Base-by-base conservation (phyloP, 2,888 invertebrate genomes). In the Melolontha melolontha region DNA sequence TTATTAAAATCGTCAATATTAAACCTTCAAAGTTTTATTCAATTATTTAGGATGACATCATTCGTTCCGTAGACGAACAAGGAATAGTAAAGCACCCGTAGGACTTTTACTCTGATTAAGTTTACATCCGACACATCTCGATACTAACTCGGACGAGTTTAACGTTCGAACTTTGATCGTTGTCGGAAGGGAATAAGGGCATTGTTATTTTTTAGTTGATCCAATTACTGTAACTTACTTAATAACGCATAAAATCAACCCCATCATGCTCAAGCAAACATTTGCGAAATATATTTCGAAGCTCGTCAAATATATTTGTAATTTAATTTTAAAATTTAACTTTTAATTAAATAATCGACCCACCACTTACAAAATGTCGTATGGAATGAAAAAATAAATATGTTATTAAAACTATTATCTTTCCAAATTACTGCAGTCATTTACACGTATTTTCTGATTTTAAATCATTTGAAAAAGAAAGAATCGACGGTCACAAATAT, bases 41-140 rank as follows among this genome's bases (percentile, higher is more conserved):
- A 49, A 49, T 49, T 49, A 11, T 11, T 5, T 8, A 11, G 22
- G 10, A 49, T 17, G 49, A 49, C 16, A 22, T 11, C 22, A n/a
- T n/a, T 5, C 22, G 10, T 17, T 7, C n/a, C 49, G n/a, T 49
- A 16, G 11, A 49, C 16, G 47, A 49, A 22, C 49, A 16, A 5
- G 8, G 29, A 49, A 0, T 49, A 14, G 16, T 49, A 49, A 49
- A 49, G 17, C 17, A 11, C 17, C 2, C 22, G n/a, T 10, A 17
- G 49, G 11, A 17, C 17, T 22, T 49, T 49, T 49, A 49, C 17
- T 16, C 49, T n/a, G 49, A 49, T 49, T 49, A 49, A 49, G 22
- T 49, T 49, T 10, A 10, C 49, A 22, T 49, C 49, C 22, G 7
- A 49, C 22, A 17, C 17, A 49, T 49, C 11, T 17, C 6, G 34